Evolutionary conservation across 2,113 vertebrate species (phyloP), one percentile per base, ranked within the genome.

Genomic region (Podocnemis expansa): DNA sequence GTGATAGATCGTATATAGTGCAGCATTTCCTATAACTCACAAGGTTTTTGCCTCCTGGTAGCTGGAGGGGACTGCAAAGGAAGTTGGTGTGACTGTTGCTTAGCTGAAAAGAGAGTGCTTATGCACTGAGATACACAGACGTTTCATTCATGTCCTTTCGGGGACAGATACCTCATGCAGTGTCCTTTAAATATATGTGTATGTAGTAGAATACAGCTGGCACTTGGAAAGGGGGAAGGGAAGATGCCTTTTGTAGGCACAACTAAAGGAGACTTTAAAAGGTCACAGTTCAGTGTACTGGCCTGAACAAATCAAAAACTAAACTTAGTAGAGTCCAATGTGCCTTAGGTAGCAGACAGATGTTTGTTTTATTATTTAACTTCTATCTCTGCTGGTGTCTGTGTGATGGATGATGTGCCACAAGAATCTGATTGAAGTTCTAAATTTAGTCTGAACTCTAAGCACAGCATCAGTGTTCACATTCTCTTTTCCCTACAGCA

Each of bases 381-480:
- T 12, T 63, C 78, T 1, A 0, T 43, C 85, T 87, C 67, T 91
- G 84, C 54, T 11, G 0, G 47, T 22, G 84, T 38, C 75, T 0
- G 0, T 78, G 87, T 78, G 87, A 54, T 0, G 11, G 81, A 31
- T 49, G 63, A 22, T 2, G 41, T 27, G 93, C 34, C 47, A 55
- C 1, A 0, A 24, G 58, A 41, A 54, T 55, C 56, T 29, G 21
- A 12, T 45, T 52, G 80, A 29, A 75, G 5, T 41, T 13, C 75
- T n/a, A 27, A n/a, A 51, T 73, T 80, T 29, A 27, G 17, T 83
- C 49, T 13, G 41, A 17, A 13, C 43, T 49, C 25, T 58, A 1
- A 0, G 58, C n/a, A 8, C 1, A 0, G 22, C 54, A 49, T 1
- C 0, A 45, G 1, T 81, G 0, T 49, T 25, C 1, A 12, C 10